Evolutionary conservation across 2,888 invertebrate species (phyloP).

Genomic region (Creontiades dilutus): DNA sequence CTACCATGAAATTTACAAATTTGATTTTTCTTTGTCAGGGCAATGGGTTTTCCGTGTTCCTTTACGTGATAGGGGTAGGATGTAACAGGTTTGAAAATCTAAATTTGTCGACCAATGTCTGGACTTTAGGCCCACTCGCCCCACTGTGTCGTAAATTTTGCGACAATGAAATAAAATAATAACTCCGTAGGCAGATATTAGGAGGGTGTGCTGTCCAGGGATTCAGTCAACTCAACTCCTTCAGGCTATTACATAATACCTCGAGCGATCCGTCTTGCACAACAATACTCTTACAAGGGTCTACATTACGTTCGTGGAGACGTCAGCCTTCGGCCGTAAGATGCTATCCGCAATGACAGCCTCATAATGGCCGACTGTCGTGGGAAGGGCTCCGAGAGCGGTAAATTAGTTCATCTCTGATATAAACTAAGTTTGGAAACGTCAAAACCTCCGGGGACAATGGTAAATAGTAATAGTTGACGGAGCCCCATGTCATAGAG

Average conservation of each 20-base stretch:
- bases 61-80: too few relatives aligned
- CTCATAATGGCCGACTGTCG: slow-evolving; percentile 40
- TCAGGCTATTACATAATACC: background rate
- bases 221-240: too few relatives aligned
- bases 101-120: too few relatives aligned
- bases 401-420: slow-evolving; percentile 58
- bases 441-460: slow-evolving; percentile 20
- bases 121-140: too few relatives aligned
- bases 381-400: background rate
- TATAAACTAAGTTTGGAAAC: slow-evolving; percentile 40
- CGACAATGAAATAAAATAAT: too few relatives aligned
- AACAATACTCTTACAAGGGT: background rate
- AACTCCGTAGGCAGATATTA: too few relatives aligned
- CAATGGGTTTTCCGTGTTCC: too few relatives aligned
- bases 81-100: too few relatives aligned
- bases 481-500: background rate
- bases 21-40: too few relatives aligned
- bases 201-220: too few relatives aligned
- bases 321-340: slow-evolving; percentile 2
- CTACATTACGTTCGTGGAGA: background rate
- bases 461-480: slow-evolving; percentile 10
- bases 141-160: too few relatives aligned
- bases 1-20: too few relatives aligned
- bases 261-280: background rate
- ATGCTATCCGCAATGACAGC: slow-evolving; percentile 39